Percentiles rank a stretch among this genome's conserved stretches.
These are phyloP conservation scores for Dufourea novaeangliae DNA, from an alignment of 1,140 invertebrate genomes.

Conservation along the genomic window DNA sequence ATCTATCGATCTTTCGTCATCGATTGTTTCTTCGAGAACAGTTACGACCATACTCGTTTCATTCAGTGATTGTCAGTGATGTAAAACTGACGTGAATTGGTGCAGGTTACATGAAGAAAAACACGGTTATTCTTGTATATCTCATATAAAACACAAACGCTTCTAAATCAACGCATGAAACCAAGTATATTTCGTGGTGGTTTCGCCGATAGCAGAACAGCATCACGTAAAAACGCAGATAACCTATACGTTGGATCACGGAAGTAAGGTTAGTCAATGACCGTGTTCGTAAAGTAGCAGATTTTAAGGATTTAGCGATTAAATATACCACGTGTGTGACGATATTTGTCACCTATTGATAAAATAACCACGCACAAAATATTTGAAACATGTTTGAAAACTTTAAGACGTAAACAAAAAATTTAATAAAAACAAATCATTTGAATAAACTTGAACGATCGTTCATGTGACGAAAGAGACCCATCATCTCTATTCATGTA, in stretches of 20 bases:
- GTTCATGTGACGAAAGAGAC: too few relatives aligned
- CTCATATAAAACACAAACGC: neutral
- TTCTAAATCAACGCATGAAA: neutral
- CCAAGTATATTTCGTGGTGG: neutral
- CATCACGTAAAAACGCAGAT: neutral
- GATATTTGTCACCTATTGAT: too few relatives aligned
- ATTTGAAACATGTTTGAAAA: too few relatives aligned
- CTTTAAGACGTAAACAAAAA: too few relatives aligned
- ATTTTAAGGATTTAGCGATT: neutral
- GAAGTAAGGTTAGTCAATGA: conserved; percentile 28
- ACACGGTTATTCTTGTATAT: neutral
- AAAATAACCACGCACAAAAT: too few relatives aligned
- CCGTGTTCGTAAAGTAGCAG: neutral
- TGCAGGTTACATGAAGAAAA: too few relatives aligned
- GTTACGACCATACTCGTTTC: neutral
- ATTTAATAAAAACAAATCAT: too few relatives aligned
- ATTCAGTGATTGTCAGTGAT: neutral
- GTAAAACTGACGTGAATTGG: neutral
- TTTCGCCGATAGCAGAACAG: too few relatives aligned
- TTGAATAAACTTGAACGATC: too few relatives aligned
- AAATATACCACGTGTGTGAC: neutral
- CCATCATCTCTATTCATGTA: too few relatives aligned
- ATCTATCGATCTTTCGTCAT: conserved; percentile 27
- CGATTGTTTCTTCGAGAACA: neutral
- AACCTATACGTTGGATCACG: neutral